A percentile compares a stretch with the other conserved stretches of the same genome.
Evolutionary conservation across 30 jellyfish, hydroid and myxozoan species (phyloP).

Genomic region (Aurelia sp.): DNA sequence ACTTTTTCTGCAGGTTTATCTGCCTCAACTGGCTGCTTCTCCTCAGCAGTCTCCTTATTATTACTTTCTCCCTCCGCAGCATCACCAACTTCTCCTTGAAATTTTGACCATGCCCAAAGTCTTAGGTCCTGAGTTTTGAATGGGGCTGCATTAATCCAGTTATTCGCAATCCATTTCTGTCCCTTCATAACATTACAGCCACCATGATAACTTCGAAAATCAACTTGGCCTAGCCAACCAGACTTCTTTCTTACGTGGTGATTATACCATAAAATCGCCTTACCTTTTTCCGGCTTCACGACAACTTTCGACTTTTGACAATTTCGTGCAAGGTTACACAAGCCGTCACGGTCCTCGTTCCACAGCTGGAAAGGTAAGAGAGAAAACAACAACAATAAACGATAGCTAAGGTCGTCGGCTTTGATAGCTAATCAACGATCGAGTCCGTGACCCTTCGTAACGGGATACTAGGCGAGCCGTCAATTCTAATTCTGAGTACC

Average conservation of each 20-base stretch:
- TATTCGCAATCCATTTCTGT: constrained; percentile 80
- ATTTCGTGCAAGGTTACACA: constrained; percentile 69
- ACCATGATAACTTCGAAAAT: constrained; percentile 69
- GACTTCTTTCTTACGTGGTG: constrained; percentile 44
- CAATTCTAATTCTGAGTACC: too few relatives aligned
- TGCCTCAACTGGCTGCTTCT: neutral
- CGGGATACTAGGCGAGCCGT: too few relatives aligned
- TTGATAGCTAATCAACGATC: too few relatives aligned
- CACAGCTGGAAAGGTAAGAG: too few relatives aligned
- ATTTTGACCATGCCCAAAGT: constrained; percentile 55
- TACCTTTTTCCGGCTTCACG: constrained; percentile 71
- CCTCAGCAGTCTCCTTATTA: neutral
- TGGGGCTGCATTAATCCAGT: constrained; percentile 79
- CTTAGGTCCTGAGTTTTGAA: constrained; percentile 28
- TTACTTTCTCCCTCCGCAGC: neutral
- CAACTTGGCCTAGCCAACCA: constrained; percentile 83
- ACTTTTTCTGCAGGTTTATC: neutral
- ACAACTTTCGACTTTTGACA: constrained; percentile 62
- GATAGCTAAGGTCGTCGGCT: too few relatives aligned
- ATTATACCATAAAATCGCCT: constrained; percentile 83
- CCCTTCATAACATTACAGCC: constrained; percentile 79
- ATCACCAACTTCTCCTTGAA: neutral
- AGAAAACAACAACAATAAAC: too few relatives aligned
- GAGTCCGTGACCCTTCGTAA: too few relatives aligned
- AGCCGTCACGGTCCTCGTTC: too few relatives aligned